Evolutionary conservation across 2,113 vertebrate genomes (phyloP), one percentile per base, ranked within the genome.

Genomic region (Gymnogyps californianus): DNA sequence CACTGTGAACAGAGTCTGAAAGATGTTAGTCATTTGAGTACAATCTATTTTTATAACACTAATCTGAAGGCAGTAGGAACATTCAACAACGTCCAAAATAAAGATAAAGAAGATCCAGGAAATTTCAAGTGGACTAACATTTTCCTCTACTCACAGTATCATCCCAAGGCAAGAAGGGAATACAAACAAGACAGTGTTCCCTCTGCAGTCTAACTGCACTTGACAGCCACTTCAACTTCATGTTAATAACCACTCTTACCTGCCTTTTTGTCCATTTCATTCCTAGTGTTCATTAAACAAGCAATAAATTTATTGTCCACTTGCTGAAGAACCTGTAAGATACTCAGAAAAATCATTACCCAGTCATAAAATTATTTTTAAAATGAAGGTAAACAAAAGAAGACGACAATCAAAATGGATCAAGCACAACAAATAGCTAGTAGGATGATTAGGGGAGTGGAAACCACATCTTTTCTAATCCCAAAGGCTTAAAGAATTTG

Each of bases 281-380:
- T 93, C 90, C 96, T 98, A 34, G 99, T 99, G 87, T 98, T 98
- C 95, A 99, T 99, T 90, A 99, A 98, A 97, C 99, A 99, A n/a
- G 99, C 99, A 6, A 99, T 99, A 95, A 99, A 99, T 97, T 99
- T 99, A 97, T 98, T 99, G 97, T 99, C 99, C 96, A 99, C 99
- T 98, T 99, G 99, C 97, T 99, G 98, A 94, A 99, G 98, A 87
- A 99, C 99, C 99, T 99, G 96, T 34, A 97, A 89, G 19, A 96
- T 44, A 97, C 90, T 94, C 64, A 97, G 40, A 96, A 72, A 90
- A 97, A 80, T 58, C 42, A 78, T 38, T 87, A 31, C 78, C 66
- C 20, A 64, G 29, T 72, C 54, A 83, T 78, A 93, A 94, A 88
- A 94, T 58, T 29, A 71, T 80, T 87, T 81, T 93, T 31, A 4